Base-by-base conservation (phyloP, 2,888 invertebrate species). In the Lasioglossum vierecki region DNA sequence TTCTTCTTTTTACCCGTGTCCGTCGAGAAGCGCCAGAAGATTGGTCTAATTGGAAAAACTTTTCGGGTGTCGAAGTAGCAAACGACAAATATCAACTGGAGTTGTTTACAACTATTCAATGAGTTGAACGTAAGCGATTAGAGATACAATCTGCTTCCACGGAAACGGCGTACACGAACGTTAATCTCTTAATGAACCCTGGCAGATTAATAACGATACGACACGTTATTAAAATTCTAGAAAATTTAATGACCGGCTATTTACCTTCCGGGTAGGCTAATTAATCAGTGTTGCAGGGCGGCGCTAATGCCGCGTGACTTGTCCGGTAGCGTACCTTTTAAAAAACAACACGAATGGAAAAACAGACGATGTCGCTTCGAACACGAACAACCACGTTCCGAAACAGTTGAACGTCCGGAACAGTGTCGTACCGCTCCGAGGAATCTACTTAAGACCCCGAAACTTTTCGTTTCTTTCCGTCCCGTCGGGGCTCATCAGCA, bases 401-500 rank as follows among this genome's bases (percentile, higher is more conserved):
- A 18, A 49, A 46, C 44, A 13, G 44, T 44, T 22, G 49, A 49
- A 49, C 49, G 18, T 49, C 18, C 18, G 15, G 57, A 46, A 66
- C 63, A 35, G 5, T 68, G 30, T n/a, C 76, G 53, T 5, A 18
- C 63, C 8, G 63, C n/a, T 35, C 18, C 18, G 18, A 73, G 46
- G 79, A 79, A 63, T 73, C 63, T 35, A 73, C 44, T 79, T 49
- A 35, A 26, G 53, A 22, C 46, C 35, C 63, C 63, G 49, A 46
- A 46, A 60, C n/a, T 35, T 30, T 39, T 63, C 18, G 74, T 35
- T 66, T 53, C 75, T 74, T 74, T 49, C 66, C 46, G 35, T 79
- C 35, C 66, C 15, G 49, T 11, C 66, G 18, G 3, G 78, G 41
- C 66, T 57, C 44, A 68, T 79, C 60, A 68, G 70, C 81, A 60